phyloP scores from a whole-genome alignment of 1,140 invertebrate genomes.

The Reticulitermes speratus region DNA sequence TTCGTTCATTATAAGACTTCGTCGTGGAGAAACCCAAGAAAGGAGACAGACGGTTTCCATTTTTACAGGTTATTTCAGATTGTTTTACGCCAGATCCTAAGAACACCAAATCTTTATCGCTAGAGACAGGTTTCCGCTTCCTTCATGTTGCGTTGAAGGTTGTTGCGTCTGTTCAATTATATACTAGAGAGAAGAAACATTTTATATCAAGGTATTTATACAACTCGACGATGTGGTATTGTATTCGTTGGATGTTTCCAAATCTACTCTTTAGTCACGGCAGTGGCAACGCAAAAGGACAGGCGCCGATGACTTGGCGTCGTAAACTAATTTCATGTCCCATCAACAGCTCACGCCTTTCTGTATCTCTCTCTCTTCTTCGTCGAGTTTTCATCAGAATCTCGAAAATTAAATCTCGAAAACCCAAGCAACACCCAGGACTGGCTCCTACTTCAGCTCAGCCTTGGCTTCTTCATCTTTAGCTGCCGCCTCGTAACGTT shows the following conservation, averaged over 20 bases:
- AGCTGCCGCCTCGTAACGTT: not conserved
- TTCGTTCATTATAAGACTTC: no score
- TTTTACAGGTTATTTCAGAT: no score
- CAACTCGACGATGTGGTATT: not conserved
- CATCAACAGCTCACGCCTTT: not conserved
- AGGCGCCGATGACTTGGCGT: not conserved
- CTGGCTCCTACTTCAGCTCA: not conserved
- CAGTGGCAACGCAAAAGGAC: not conserved
- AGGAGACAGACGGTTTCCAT: no score
- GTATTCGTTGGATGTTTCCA: not conserved
- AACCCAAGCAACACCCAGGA: not conserved
- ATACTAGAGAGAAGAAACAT: no score
- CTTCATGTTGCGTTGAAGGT: no score
- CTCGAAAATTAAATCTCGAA: not conserved
- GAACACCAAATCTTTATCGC: no score
- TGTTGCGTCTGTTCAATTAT: no score
- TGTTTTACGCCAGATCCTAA: no score
- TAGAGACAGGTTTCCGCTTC: no score
- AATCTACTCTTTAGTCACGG: not conserved
- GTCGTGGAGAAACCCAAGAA: no score
- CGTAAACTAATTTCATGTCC: conserved; percentile 19
- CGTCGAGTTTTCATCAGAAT: not conserved
- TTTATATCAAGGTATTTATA: no score
- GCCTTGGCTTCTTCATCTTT: not conserved
- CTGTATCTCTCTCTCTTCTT: not conserved